Evolutionary conservation across 2,888 invertebrate genomes (phyloP).

Genomic region (Pollenia amentaria): DNA sequence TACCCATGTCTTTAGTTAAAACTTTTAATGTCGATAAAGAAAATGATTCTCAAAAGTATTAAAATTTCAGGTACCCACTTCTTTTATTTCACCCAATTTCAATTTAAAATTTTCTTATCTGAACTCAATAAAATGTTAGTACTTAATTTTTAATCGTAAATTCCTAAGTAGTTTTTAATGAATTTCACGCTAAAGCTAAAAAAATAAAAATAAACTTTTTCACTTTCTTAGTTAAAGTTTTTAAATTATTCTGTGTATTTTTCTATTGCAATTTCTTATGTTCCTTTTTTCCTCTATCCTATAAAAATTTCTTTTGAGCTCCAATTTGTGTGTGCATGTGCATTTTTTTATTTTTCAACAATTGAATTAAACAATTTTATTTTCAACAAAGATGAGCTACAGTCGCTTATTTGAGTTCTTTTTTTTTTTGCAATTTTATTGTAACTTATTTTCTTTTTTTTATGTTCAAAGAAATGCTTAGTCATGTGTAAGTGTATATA

Average conservation of each 20-base stretch:
- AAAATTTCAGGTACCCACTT: too few species aligned
- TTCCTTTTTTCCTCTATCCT: not conserved
- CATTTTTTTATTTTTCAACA: conserved; percentile 37
- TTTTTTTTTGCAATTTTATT: conserved; percentile 24
- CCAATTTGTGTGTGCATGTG: not conserved
- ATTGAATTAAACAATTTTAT: conserved; percentile 65
- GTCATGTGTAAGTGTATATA: conserved; percentile 68
- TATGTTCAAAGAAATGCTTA: conserved; percentile 62
- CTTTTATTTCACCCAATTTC: too few species aligned
- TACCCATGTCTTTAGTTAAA: too few species aligned
- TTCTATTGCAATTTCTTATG: not conserved
- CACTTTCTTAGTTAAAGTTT: not conserved
- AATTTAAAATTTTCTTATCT: too few species aligned
- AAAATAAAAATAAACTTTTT: not conserved
- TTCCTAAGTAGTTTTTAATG: not conserved
- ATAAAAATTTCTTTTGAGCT: not conserved
- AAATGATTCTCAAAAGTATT: too few species aligned
- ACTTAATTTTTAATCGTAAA: not conserved
- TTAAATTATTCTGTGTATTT: not conserved
- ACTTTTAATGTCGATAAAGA: too few species aligned
- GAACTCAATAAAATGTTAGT: not conserved
- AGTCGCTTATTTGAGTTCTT: conserved; percentile 31
- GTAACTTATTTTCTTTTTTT: conserved; percentile 22
- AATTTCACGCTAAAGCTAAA: not conserved
- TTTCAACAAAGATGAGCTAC: conserved; percentile 49